These are phyloP conservation scores for Trichomycterus rosablanca DNA, from an alignment of 2,113 vertebrate species.

Conservation along the genomic window DNA sequence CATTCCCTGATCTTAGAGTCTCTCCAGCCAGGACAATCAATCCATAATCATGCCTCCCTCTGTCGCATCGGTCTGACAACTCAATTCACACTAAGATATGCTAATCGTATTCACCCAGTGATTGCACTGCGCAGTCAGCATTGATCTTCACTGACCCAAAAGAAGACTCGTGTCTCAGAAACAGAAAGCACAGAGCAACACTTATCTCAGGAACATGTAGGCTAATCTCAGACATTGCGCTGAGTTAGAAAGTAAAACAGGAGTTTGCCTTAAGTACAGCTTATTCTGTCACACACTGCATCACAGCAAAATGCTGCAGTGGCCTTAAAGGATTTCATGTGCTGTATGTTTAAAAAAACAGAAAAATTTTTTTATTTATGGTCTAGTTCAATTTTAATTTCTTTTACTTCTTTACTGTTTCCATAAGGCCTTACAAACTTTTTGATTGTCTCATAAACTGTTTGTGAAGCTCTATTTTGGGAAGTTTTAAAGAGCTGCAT, in stretches of 20 bases:
- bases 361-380: too few species aligned
- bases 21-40: slow-evolving; percentile 66
- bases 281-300: too few species aligned
- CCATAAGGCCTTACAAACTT: too few species aligned
- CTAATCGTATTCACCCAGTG: slow-evolving; percentile 70
- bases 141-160: slow-evolving; percentile 73
- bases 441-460: too few species aligned
- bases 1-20: slow-evolving; percentile 44
- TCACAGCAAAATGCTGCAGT: too few species aligned
- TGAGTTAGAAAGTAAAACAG: slow-evolving; percentile 15
- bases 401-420: too few species aligned
- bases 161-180: slow-evolving; percentile 54
- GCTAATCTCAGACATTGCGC: slow-evolving; percentile 23
- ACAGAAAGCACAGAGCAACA: slow-evolving; percentile 37
- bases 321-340: too few species aligned
- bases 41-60: slow-evolving; percentile 54
- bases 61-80: slow-evolving; percentile 57
- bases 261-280: slow-evolving; percentile 7
- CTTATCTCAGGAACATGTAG: slow-evolving; percentile 13
- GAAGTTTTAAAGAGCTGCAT: too few species aligned
- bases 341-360: too few species aligned
- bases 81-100: slow-evolving; percentile 69
- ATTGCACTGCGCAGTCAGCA: slow-evolving; percentile 66
- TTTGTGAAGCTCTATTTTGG: too few species aligned
- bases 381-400: too few species aligned